Evolutionary conservation across 92 coral and sea anemone species (phyloP).

Genomic region (Pocillopora grandis): DNA sequence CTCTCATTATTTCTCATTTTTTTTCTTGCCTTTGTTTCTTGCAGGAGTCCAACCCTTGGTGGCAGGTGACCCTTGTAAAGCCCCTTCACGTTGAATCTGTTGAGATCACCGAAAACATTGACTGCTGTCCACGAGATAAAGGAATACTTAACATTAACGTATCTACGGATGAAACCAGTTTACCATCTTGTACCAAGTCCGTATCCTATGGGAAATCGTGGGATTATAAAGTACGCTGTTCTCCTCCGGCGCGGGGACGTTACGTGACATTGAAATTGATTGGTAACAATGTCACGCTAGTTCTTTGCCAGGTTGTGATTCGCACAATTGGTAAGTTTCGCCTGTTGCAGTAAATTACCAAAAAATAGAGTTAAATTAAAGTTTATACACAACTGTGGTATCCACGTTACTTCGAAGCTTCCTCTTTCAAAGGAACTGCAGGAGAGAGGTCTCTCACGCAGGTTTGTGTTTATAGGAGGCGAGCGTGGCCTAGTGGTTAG

Average conservation of each 20-base stretch:
- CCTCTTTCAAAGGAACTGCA: too few relatives aligned
- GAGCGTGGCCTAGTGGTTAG: too few relatives aligned
- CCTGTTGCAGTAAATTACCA: too few relatives aligned
- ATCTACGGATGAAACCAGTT: neutral
- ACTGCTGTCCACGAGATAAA: constrained; percentile 30
- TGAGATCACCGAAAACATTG: constrained; percentile 12
- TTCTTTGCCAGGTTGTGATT: constrained; percentile 12
- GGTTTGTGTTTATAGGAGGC: too few relatives aligned
- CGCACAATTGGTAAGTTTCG: neutral
- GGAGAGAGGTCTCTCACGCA: too few relatives aligned
- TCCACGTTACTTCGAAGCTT: too few relatives aligned
- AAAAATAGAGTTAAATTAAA: too few relatives aligned
- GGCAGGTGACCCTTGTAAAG: constrained; percentile 21
- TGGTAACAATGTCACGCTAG: constrained; percentile 16
- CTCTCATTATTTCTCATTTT: neutral
- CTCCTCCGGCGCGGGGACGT: constrained; percentile 3
- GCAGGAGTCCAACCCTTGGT: constrained; percentile 39
- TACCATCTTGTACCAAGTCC: constrained; percentile 3
- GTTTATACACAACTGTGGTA: too few relatives aligned
- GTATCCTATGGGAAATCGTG: neutral
- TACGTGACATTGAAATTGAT: constrained; percentile 8
- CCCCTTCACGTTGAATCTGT: constrained; percentile 19
- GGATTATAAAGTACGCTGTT: neutral
- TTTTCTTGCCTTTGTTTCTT: neutral
- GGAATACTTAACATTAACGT: constrained; percentile 7